Evolutionary conservation across 2,797 vertebrate species (phyloP).

Genomic region (Myotis myotis): DNA sequence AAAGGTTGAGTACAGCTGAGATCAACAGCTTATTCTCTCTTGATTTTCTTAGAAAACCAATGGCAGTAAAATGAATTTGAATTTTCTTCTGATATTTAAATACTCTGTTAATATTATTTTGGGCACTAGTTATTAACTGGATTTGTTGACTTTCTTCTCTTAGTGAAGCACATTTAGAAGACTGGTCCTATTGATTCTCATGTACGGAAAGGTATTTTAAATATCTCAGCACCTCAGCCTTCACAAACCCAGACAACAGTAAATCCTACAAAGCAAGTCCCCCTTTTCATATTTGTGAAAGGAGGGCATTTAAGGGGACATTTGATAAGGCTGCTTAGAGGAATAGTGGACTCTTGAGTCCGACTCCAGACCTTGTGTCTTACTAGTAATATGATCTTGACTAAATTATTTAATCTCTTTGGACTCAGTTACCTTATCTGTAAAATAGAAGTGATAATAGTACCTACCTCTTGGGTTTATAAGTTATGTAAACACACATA

Average conservation of each 20-base stretch:
- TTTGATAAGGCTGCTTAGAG: background rate
- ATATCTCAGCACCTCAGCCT: background rate
- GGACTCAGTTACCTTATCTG: background rate
- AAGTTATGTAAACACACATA: background rate
- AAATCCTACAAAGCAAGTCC: background rate
- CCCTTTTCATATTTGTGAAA: background rate
- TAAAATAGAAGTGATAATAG: background rate
- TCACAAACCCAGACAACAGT: background rate
- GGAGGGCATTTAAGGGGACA: background rate
- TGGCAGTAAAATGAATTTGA: background rate
- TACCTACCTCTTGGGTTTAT: background rate
- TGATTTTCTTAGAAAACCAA: background rate
- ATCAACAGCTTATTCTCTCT: conserved; percentile 7
- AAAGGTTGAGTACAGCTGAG: background rate
- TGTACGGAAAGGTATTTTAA: background rate
- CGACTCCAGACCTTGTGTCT: background rate
- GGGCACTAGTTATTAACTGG: background rate
- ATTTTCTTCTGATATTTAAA: conserved; percentile 48
- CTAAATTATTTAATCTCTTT: background rate
- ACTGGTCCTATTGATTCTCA: background rate
- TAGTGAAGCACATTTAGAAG: background rate
- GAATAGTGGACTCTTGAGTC: background rate
- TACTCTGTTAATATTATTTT: background rate
- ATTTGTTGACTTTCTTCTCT: conserved; percentile 44
- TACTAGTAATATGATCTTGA: background rate